phyloP scores from a whole-genome alignment of 2,888 invertebrate genomes.

The Alviniconcha strummeri region DNA sequence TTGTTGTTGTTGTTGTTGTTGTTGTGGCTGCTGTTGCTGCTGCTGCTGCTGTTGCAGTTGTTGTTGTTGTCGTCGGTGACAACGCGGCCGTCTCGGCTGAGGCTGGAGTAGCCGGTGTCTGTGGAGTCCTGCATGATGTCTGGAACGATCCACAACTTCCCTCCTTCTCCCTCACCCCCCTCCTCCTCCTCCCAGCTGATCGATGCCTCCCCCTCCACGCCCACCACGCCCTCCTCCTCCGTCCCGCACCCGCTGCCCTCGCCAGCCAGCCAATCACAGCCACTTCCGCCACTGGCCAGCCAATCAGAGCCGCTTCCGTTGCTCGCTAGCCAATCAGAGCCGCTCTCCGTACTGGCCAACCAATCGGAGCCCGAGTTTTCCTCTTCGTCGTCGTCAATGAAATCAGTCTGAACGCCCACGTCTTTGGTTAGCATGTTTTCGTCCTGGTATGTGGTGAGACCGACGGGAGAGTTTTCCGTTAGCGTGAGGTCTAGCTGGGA shows the following conservation, averaged over 20 bases:
- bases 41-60: neutral
- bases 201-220: conserved; percentile 4
- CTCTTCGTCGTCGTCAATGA: conserved; percentile 36
- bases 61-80: conserved; percentile 45
- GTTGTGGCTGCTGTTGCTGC: conserved; percentile 50
- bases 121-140: conserved; percentile 61
- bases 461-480: neutral
- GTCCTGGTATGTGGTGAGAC: neutral
- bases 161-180: conserved; percentile 1
- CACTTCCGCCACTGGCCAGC: conserved; percentile 16
- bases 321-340: conserved; percentile 23
- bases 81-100: conserved; percentile 53
- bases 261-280: conserved; percentile 1
- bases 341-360: conserved; percentile 7
- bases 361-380: conserved; percentile 7
- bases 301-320: conserved; percentile 26
- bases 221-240: conserved; percentile 22
- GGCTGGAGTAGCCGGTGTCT: conserved; percentile 64
- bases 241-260: conserved; percentile 30
- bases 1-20: neutral
- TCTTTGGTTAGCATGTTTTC: conserved; percentile 36
- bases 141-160: conserved; percentile 33
- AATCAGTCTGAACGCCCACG: conserved; percentile 40
- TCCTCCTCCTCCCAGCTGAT: conserved; percentile 2
- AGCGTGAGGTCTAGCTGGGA: conserved; percentile 29